phyloP scores from a whole-genome alignment of 1,140 invertebrate genomes.

The Aphaenogaster rudis region DNA sequence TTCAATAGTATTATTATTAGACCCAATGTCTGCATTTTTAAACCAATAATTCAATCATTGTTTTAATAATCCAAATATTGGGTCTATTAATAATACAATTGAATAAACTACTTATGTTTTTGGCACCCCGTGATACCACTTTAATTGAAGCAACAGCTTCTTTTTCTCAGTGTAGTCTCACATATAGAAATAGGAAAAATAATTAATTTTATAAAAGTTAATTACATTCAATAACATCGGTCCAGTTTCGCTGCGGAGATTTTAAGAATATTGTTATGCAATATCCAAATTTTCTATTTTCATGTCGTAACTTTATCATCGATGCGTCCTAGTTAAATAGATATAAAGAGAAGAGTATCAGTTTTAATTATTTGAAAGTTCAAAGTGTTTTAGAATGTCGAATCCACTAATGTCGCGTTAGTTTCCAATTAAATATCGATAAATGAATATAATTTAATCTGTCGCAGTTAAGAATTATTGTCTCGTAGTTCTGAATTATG shows the following conservation, averaged over 20 bases:
- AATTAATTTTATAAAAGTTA: background rate
- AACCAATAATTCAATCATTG: too few relatives aligned
- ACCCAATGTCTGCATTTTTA: too few relatives aligned
- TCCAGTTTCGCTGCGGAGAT: too few relatives aligned
- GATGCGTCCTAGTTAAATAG: background rate
- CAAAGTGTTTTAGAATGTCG: background rate
- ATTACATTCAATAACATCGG: background rate
- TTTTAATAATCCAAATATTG: too few relatives aligned
- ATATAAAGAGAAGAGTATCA: background rate
- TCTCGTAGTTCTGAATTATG: constrained; percentile 18
- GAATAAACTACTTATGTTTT: too few relatives aligned
- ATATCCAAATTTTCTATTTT: background rate
- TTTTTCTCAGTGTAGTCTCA: background rate
- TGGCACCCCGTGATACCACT: too few relatives aligned
- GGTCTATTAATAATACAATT: too few relatives aligned
- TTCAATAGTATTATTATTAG: too few relatives aligned
- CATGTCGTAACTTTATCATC: background rate
- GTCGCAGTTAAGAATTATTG: background rate
- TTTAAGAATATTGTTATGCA: too few relatives aligned
- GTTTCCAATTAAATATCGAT: background rate
- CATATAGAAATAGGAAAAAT: background rate
- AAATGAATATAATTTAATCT: constrained; percentile 7
- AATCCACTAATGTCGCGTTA: background rate
- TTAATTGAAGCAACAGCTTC: too few relatives aligned
- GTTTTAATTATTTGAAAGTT: background rate